phyloP scores from a whole-genome alignment of 2,888 invertebrate species.

The Epistrophe grossulariae region DNA sequence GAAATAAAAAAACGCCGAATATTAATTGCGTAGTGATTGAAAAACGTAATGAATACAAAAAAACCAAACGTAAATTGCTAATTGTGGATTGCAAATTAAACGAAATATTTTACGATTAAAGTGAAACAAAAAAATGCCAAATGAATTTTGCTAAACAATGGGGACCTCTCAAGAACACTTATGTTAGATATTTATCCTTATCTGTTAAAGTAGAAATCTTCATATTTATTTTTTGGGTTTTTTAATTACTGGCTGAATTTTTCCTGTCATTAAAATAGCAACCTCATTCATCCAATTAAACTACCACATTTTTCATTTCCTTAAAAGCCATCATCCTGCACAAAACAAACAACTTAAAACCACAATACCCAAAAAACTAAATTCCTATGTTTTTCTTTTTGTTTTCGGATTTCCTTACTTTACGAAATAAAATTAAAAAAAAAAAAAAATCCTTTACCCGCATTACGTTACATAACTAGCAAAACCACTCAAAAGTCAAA shows the following conservation, averaged over 20 bases:
- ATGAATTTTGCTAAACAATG: too few relatives aligned
- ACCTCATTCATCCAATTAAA: constrained; percentile 5
- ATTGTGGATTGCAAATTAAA: too few relatives aligned
- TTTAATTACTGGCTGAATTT: not conserved
- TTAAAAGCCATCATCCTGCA: not conserved
- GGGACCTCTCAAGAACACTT: too few relatives aligned
- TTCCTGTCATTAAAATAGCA: not conserved
- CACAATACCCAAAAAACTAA: constrained; percentile 6
- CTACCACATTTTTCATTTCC: not conserved
- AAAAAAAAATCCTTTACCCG: not conserved
- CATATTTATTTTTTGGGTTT: not conserved
- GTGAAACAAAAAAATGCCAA: too few relatives aligned
- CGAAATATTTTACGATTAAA: too few relatives aligned
- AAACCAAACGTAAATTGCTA: too few relatives aligned
- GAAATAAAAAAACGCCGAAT: too few relatives aligned
- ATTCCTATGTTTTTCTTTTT: not conserved
- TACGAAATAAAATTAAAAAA: not conserved
- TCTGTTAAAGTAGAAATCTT: too few relatives aligned
- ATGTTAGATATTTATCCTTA: too few relatives aligned
- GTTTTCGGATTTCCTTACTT: not conserved
- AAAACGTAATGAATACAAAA: too few relatives aligned
- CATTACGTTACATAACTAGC: constrained; percentile 45
- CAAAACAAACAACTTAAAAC: not conserved
- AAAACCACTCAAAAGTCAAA: constrained; percentile 68
- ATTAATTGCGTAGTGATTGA: too few relatives aligned